Percentiles rank a stretch among this genome's conserved stretches.
Evolutionary conservation across 2,113 vertebrate species (phyloP).

Genomic region (Neogobius melanostomus): DNA sequence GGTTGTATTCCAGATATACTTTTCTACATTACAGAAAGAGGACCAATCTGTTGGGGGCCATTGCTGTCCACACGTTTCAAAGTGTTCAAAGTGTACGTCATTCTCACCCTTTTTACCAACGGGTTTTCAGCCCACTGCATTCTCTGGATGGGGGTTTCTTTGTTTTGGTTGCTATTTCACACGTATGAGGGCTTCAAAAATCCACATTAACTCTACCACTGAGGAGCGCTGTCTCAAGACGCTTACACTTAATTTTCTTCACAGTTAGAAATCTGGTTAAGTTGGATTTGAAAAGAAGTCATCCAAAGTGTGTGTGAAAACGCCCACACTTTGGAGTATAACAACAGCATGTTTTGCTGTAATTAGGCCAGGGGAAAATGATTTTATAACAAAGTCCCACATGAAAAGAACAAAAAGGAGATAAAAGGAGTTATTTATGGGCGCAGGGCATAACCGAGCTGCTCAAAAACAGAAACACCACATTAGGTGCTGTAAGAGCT

Average conservation of each 20-base stretch:
- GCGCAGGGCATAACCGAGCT: background rate
- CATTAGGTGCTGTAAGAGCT: background rate
- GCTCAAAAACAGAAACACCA: background rate
- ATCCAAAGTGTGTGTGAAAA: background rate
- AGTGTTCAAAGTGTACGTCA: background rate
- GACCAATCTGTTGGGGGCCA: background rate
- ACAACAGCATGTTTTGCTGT: background rate
- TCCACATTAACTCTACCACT: background rate
- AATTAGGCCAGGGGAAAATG: background rate
- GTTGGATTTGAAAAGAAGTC: background rate
- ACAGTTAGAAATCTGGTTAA: background rate
- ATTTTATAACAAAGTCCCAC: background rate
- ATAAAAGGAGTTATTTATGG: constrained; percentile 3
- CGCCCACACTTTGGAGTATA: background rate
- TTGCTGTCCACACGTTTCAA: background rate
- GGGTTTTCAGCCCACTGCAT: background rate
- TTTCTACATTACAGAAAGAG: background rate
- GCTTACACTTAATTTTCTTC: background rate
- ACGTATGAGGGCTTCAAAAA: background rate
- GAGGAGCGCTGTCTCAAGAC: background rate
- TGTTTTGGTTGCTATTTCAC: background rate
- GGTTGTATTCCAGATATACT: background rate
- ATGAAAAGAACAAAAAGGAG: background rate
- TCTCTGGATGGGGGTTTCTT: background rate
- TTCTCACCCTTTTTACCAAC: background rate